Base-by-base conservation (phyloP, 2,888 invertebrate genomes). In the Lithophane ornitopus region DNA sequence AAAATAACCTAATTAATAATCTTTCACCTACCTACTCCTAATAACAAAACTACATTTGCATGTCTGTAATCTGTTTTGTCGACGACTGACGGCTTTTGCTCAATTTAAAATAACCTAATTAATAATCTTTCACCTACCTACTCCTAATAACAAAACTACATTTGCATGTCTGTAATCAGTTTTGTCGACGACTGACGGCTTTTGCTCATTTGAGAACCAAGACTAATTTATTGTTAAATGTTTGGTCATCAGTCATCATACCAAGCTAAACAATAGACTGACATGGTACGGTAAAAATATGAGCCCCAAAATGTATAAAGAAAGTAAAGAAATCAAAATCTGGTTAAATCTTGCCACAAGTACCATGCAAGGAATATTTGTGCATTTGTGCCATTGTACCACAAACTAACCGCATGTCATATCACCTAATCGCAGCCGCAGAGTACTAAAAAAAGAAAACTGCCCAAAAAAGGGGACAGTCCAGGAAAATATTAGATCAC, bases 401-500 rank as follows among this genome's bases (percentile, higher is more conserved):
- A 34, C 34, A 4, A 6, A 34, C 34, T 34, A 34, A 34, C 34
- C 6, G 34, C 34, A 34, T 34, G 34, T 34, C 4, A 34, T 49
- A 9, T 49, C 22, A 49, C n/a, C 54, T n/a, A 54, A 54, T n/a
- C 0, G 12, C 54, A 54, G 12, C 1, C n/a, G 9, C n/a, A n/a
- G n/a, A n/a, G 11, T 54, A n/a, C 46, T 16, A 7, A 11, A 12
- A 52, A n/a, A 54, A 54, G 7, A 49, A 22, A 49, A n/a, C 54
- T 19, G 28, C 19, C 3, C 28, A 26, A 44, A 14, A 52, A 22
- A n/a, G n/a, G n/a, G 22, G 11, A n/a, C n/a, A 66, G 22, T 14
- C 26, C 16, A 6, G 9, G 61, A 70, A 74, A 81, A 85, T 73
- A 69, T 76, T 65, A 70, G 65, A 68, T 16, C 16, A 34, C 6